phyloP scores from a whole-genome alignment of 1,140 invertebrate genomes.

The Papilio machaon region DNA sequence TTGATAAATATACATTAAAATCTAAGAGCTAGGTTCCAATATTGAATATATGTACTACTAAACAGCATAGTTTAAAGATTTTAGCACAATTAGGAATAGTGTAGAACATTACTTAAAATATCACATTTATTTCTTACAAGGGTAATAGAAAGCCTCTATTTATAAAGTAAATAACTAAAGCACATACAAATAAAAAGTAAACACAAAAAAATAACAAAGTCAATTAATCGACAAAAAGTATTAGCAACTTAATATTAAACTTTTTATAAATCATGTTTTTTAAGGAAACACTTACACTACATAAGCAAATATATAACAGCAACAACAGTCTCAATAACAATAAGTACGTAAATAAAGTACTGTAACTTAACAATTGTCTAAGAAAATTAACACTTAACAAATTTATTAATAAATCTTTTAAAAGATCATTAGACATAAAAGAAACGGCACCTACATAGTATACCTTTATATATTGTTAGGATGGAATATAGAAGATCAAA shows the following conservation, averaged over 20 bases:
- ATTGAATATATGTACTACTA: conserved; percentile 17
- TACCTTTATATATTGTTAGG: background rate
- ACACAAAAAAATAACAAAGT: background rate
- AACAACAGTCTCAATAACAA: background rate
- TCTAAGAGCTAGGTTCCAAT: conserved; percentile 20
- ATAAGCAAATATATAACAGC: background rate
- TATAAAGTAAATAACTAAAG: background rate
- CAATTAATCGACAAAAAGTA: background rate
- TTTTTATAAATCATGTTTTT: background rate
- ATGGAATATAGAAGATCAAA: background rate
- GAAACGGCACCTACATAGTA: background rate
- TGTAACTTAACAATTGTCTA: background rate
- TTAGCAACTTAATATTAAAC: background rate
- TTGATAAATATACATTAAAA: conserved; percentile 22
- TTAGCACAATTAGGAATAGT: conserved; percentile 42
- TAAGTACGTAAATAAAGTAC: too few species aligned
- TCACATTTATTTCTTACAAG: conserved; percentile 64
- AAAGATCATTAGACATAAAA: background rate
- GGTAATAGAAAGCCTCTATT: background rate
- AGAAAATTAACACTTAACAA: background rate
- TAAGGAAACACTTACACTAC: background rate
- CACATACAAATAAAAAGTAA: background rate
- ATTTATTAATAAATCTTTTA: background rate
- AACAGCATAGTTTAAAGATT: conserved; percentile 23
- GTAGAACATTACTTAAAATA: conserved; percentile 72